These are phyloP conservation scores for Bubo blakistoni DNA, from an alignment of 2,113 vertebrate genomes.

Conservation along the genomic window DNA sequence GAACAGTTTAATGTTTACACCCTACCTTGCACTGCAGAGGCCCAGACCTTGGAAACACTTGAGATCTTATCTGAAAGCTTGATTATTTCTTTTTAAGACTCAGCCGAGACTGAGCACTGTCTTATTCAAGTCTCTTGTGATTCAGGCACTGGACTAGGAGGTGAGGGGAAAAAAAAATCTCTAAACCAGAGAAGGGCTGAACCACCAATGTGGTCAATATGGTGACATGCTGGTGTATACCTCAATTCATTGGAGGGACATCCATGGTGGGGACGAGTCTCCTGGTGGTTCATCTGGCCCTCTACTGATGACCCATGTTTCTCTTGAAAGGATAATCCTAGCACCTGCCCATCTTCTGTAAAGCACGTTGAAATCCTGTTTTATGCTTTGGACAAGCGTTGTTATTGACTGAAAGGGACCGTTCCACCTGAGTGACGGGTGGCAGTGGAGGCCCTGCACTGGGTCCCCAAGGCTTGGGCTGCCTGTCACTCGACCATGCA, in stretches of 20 bases:
- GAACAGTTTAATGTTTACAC: not conserved
- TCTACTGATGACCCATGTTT: fast-evolving
- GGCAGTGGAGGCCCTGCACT: not conserved
- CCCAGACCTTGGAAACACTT: not conserved
- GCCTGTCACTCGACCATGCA: not conserved
- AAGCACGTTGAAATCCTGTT: not conserved
- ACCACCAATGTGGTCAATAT: not conserved
- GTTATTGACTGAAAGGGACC: fast-evolving
- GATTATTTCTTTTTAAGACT: not conserved
- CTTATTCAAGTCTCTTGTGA: not conserved
- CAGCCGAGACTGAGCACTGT: fast-evolving
- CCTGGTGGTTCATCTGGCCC: not conserved
- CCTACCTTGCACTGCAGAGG: fast-evolving
- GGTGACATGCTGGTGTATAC: not conserved
- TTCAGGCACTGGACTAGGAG: not conserved
- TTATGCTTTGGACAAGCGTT: not conserved
- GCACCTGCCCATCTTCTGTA: not conserved
- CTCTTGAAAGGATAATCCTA: not conserved
- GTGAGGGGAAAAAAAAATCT: fast-evolving
- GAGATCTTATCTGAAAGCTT: not conserved
- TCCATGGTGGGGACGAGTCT: fast-evolving
- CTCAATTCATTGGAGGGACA: not conserved
- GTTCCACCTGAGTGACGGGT: not conserved
- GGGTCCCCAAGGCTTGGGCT: not conserved
- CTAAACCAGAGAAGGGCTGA: not conserved